These are phyloP conservation scores for Echinarachnius parma DNA, from an alignment of 53 echinoderm and acorn worm genomes.

Conservation along the genomic window DNA sequence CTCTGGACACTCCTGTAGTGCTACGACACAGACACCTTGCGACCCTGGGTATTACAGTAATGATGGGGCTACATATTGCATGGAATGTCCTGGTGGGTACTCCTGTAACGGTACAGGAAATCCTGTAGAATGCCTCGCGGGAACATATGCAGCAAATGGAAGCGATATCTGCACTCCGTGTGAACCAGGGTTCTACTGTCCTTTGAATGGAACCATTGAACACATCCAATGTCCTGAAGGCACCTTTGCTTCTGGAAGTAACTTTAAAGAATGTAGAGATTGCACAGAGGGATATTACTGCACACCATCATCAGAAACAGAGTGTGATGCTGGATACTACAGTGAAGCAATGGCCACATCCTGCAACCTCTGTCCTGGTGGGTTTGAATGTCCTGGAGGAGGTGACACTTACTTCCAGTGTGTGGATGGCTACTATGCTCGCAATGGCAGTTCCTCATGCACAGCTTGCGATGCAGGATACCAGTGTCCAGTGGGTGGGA, in stretches of 20 bases:
- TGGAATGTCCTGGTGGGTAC: conserved; percentile 69
- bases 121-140: conserved; percentile 59
- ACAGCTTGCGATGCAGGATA: conserved; percentile 60
- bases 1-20: conserved; percentile 75
- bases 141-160: conserved; percentile 66
- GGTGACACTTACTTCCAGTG: conserved; percentile 35
- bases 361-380: conserved; percentile 75
- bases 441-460: conserved; percentile 75
- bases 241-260: conserved; percentile 42
- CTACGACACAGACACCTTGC: conserved; percentile 56
- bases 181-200: conserved; percentile 76
- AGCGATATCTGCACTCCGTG: conserved; percentile 62
- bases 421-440: conserved; percentile 61
- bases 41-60: conserved; percentile 68
- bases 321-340: conserved; percentile 75
- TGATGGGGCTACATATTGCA: conserved; percentile 57
- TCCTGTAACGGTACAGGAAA: conserved; percentile 56
- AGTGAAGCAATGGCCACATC: conserved; percentile 65
- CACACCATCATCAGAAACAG: conserved; percentile 45
- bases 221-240: conserved; percentile 67
- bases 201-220: conserved; percentile 52
- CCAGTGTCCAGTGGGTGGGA: conserved; percentile 67
- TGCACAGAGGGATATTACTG: conserved; percentile 77
- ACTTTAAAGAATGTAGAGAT: conserved; percentile 44
- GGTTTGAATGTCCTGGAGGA: conserved; percentile 62